Evolutionary conservation across 2,888 invertebrate genomes (phyloP), one percentile per base, ranked within the genome.

Genomic region (Amblyjoppa proteus): DNA sequence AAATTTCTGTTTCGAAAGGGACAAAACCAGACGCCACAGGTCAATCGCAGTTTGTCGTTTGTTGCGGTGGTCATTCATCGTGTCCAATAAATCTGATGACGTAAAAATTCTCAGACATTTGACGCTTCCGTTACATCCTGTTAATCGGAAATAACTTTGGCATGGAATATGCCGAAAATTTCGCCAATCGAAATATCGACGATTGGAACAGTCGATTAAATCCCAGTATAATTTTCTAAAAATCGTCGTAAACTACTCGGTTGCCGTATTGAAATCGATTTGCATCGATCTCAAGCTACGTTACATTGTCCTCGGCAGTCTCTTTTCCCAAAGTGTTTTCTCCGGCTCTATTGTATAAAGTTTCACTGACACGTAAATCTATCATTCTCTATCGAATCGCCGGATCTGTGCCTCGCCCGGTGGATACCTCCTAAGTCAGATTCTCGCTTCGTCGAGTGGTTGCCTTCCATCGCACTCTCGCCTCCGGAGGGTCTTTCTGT

Each of bases 331-430:
- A 61, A 53, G 31, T 7, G 69, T 74, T 61, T 78, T 84, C 71
- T 53, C 45, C 68, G 41, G 73, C 68, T 77, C 74, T 69, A 61
- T 74, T 74, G 69, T 79, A 68, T 31, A 75, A 61, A 78, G 74
- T 78, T 83, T 41, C 25, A 74, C 74, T 69, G 78, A 81, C 51
- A 81, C 81, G 69, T 45, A 5, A 74, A 78, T 73, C 68, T 58
- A 68, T 81, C 78, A 69, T 78, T 79, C 58, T 73, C 38, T 31
- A 70, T 81, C 74, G 78, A 84, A 81, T 81, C 81, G 85, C 81
- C 73, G 85, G 84, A 87, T 77, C 69, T 25, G 58, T 58, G 28
- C 25, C 28, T 9, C 28, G 58, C 25, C 25, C 58, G 28, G 58
- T 58, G 11, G 28, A 58, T 45, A 13, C 28, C 38, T 31, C 71